Evolutionary conservation across 2,113 vertebrate genomes (phyloP).

Genomic region (Dasyornis broadbenti): DNA sequence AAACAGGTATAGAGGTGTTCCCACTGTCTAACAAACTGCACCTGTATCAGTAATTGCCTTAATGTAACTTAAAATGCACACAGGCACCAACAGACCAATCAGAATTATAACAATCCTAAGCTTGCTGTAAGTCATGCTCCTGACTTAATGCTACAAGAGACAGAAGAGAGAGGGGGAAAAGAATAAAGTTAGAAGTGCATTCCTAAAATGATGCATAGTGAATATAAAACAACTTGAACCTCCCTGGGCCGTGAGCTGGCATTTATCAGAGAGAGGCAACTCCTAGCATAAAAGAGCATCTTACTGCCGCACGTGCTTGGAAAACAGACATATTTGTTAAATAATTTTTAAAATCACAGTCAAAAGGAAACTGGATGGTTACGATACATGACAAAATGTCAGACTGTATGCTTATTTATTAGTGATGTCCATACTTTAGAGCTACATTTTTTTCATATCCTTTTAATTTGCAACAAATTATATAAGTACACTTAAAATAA

Average conservation of each 20-base stretch:
- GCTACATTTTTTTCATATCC: not conserved
- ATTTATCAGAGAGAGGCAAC: not conserved
- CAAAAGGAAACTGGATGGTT: not conserved
- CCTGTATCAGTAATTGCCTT: not conserved
- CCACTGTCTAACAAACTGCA: not conserved
- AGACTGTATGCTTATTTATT: not conserved
- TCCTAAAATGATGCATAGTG: not conserved
- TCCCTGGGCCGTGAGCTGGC: not conserved
- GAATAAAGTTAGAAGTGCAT: not conserved
- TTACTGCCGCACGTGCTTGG: not conserved
- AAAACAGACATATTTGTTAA: not conserved
- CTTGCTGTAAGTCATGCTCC: not conserved
- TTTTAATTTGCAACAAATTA: not conserved
- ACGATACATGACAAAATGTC: not conserved
- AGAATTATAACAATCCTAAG: not conserved
- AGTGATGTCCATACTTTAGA: not conserved
- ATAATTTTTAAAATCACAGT: not conserved
- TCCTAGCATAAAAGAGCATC: not conserved
- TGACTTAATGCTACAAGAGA: not conserved
- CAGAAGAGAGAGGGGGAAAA: rapidly evolving
- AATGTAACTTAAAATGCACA: not conserved
- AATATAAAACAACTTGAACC: not conserved
- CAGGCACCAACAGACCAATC: not conserved
- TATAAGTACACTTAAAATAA: not conserved
- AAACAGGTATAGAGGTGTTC: not conserved